These are phyloP conservation scores for Alca torda DNA, from an alignment of 2,797 vertebrate genomes.

Conservation along the genomic window DNA sequence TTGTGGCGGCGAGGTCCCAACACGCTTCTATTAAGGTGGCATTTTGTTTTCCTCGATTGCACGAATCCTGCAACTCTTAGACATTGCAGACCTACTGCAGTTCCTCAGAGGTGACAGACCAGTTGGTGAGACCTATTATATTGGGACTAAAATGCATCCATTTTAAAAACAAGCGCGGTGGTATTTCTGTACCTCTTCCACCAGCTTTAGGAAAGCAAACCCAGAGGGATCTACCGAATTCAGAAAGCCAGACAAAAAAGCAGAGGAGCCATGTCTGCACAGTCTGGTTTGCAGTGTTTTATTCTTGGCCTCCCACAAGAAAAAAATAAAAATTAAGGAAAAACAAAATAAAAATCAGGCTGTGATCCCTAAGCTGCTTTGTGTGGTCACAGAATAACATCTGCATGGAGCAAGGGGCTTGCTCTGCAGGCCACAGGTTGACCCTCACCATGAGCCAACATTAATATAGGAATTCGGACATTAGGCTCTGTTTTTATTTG, in stretches of 20 bases:
- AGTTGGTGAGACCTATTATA: background rate
- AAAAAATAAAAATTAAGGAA: background rate
- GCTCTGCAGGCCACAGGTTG: background rate
- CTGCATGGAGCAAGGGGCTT: conserved; percentile 36
- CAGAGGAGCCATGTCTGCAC: background rate
- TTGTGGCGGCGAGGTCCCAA: background rate
- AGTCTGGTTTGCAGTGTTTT: background rate
- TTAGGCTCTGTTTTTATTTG: conserved; percentile 45
- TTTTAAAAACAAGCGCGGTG: background rate
- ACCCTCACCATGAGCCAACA: conserved; percentile 27
- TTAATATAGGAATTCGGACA: conserved; percentile 42
- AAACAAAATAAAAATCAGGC: conserved; percentile 4
- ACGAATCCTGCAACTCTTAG: background rate
- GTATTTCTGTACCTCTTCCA: background rate
- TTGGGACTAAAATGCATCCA: background rate
- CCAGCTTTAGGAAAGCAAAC: background rate
- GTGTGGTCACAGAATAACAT: conserved; percentile 22
- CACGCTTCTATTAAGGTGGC: background rate
- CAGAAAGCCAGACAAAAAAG: background rate
- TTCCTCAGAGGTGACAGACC: background rate
- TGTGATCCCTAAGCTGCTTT: background rate
- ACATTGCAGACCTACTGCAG: background rate
- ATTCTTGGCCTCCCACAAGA: background rate
- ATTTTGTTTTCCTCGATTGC: background rate
- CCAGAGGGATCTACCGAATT: background rate